Evolutionary conservation across 2,113 vertebrate species (phyloP).

Genomic region (Natator depressus): DNA sequence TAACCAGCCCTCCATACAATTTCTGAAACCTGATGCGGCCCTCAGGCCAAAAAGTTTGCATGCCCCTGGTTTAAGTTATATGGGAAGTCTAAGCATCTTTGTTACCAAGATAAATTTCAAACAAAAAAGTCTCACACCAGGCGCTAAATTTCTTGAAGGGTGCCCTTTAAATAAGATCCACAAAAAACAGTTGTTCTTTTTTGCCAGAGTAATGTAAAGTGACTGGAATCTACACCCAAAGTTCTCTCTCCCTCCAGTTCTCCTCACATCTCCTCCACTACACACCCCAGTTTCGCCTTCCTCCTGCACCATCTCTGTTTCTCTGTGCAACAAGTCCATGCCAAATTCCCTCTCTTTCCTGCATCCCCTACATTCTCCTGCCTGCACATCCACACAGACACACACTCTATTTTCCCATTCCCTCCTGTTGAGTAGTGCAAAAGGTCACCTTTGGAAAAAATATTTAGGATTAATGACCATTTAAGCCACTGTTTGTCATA

Average conservation of each 20-base stretch:
- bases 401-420: background rate
- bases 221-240: background rate
- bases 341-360: background rate
- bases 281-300: background rate
- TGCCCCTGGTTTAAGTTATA: background rate
- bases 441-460: background rate
- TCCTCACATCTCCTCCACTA: background rate
- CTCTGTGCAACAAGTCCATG: background rate
- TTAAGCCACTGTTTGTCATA: background rate
- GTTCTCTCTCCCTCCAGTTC: background rate
- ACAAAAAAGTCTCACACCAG: background rate
- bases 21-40: too few species aligned
- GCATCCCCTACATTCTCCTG: background rate
- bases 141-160: background rate
- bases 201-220: fast-evolving
- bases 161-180: background rate
- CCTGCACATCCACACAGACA: background rate
- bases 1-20: too few species aligned
- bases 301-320: fast-evolving
- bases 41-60: too few species aligned
- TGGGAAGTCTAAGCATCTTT: fast-evolving
- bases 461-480: background rate
- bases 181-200: fast-evolving
- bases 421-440: background rate
- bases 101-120: background rate